These are phyloP conservation scores for Axis porcinus DNA, from an alignment of 2,113 vertebrate species.

Conservation along the genomic window DNA sequence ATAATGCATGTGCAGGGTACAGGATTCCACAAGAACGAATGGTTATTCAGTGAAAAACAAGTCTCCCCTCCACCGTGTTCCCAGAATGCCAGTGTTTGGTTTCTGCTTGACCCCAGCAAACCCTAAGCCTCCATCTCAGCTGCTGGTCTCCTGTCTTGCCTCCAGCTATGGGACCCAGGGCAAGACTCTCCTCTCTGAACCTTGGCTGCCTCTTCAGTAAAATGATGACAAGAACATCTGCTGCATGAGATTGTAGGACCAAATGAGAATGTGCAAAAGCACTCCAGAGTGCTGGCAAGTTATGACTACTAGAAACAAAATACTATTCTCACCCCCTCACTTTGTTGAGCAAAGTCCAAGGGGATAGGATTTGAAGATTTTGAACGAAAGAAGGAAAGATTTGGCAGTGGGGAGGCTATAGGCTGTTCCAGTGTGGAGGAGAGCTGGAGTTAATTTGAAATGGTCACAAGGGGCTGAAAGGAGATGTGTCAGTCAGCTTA, in stretches of 20 bases:
- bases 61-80: not conserved
- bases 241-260: not conserved
- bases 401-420: not conserved
- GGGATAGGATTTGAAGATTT: not conserved
- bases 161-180: not conserved
- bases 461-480: not conserved
- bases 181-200: not conserved
- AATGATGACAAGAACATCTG: not conserved
- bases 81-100: not conserved
- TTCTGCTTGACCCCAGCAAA: not conserved
- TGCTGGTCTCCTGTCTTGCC: not conserved
- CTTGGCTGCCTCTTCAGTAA: not conserved
- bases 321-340: not conserved
- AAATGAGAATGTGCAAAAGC: not conserved
- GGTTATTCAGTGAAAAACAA: not conserved
- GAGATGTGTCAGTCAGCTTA: not conserved
- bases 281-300: not conserved
- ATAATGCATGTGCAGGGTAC: not conserved
- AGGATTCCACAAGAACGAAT: not conserved
- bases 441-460: not conserved
- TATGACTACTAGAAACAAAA: not conserved
- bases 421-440: not conserved
- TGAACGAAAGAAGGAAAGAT: not conserved
- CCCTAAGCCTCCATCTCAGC: not conserved
- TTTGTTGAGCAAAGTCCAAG: not conserved